phyloP scores from a whole-genome alignment of 2,113 vertebrate genomes.

The Campylomormyrus numenius region DNA sequence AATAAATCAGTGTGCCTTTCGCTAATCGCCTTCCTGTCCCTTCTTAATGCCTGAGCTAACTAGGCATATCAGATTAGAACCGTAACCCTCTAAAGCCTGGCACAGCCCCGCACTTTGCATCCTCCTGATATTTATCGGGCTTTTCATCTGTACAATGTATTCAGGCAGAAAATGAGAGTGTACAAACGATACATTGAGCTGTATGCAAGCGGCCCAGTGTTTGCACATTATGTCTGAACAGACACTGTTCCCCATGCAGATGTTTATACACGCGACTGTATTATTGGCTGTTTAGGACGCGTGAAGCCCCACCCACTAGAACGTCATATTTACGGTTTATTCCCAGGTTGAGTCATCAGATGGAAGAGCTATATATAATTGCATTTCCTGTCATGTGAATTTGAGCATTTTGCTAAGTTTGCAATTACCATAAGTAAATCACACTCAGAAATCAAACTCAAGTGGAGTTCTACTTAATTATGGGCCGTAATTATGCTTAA shows the following conservation, averaged over 20 bases:
- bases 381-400: not conserved
- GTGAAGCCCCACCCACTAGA: not conserved
- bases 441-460: not conserved
- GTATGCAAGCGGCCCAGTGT: not conserved
- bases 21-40: not conserved
- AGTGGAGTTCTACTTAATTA: not conserved
- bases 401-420: not conserved
- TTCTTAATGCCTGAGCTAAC: constrained; percentile 1
- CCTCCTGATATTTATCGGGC: not conserved
- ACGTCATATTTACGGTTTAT: not conserved
- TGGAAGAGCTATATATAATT: not conserved
- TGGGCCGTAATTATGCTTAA: not conserved
- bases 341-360: not conserved
- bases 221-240: not conserved
- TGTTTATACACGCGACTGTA: not conserved
- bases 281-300: not conserved
- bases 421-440: not conserved
- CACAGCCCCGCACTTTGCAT: not conserved
- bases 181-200: not conserved
- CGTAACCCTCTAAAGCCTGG: not conserved
- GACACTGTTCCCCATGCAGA: not conserved
- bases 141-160: not conserved
- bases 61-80: constrained; percentile 45
- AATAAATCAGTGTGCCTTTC: not conserved
- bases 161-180: not conserved